Base-by-base conservation (phyloP, 2,797 vertebrate species). In the Luscinia megarhynchos region DNA sequence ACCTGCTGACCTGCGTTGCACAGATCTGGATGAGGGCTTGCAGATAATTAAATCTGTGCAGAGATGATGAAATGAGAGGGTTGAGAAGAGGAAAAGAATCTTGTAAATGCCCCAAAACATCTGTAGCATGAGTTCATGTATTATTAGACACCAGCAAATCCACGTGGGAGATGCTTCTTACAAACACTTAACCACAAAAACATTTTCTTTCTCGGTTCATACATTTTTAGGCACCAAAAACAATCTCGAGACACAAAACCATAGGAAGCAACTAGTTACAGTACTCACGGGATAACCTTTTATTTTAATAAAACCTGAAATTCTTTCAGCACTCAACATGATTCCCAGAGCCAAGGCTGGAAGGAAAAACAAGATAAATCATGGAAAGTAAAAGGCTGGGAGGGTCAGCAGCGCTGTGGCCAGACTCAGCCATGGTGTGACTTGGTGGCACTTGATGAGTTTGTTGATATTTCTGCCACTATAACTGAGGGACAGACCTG, bases 131-230 rank as follows among this genome's bases (percentile, higher is more conserved):
- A 95, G 87, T 93, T 94, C 53, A 67, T 84, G 73, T 96, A 80
- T 93, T 88, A 89, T 90, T 94, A 95, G 91, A 83, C 89, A 90
- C 79, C 75, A 93, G 69, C 26, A 81, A 64, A 91, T 81, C 83
- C 95, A 90, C 36, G 16, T 95, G 96, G 93, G 94, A 94, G 76
- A 55, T 24, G 79, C 58, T 62, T 80, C 68, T 86, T 92, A 59
- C 91, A 87, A 93, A 91, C 82, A 43, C 83, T 91, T 50, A 94
- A 94, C 85, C 84, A 51, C 91, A 91, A 93, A 88, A 93, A 83
- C 87, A 55, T 94, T 95, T 90, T 95, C 85, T 3, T 74, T 95
- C 96, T 96, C 69, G 1, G 66, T 78, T 90, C 3, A 0, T 72
- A 13, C 79, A 20, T 72, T 94, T 93, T 94, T 87, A 94, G 96